Percentiles rank a stretch among this genome's conserved stretches.
phyloP scores from a whole-genome alignment of 2,888 invertebrate species.

The Chalcis sispes region DNA sequence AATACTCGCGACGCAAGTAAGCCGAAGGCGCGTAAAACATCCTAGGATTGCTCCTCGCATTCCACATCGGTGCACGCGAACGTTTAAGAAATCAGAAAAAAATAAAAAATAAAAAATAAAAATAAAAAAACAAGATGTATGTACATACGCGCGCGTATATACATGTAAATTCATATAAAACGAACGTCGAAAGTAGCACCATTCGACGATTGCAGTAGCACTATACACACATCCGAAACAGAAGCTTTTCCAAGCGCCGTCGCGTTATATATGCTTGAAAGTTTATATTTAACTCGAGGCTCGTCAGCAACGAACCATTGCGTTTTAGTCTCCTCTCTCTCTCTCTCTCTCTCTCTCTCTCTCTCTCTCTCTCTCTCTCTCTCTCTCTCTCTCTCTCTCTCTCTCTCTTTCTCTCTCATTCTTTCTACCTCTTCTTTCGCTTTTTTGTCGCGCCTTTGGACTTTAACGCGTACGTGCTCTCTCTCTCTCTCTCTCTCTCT shows the following conservation, averaged over 20 bases:
- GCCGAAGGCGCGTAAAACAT: slow-evolving; percentile 24
- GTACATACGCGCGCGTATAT: too few relatives aligned
- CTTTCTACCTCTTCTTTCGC: too few relatives aligned
- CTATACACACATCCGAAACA: background rate
- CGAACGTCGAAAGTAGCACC: too few relatives aligned
- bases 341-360: background rate
- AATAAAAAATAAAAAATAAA: too few relatives aligned
- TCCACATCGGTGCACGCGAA: background rate
- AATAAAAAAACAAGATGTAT: too few relatives aligned
- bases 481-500: too few relatives aligned
- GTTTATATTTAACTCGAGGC: slow-evolving; percentile 27
- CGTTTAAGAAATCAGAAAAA: too few relatives aligned
- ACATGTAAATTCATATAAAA: background rate
- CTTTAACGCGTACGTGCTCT: too few relatives aligned
- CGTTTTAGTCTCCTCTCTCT: background rate
- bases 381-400: too few relatives aligned
- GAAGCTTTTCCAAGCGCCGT: background rate
- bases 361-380: background rate
- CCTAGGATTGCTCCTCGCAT: slow-evolving; percentile 12
- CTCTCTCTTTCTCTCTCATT: too few relatives aligned
- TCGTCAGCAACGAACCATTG: slow-evolving; percentile 40
- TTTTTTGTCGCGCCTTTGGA: too few relatives aligned
- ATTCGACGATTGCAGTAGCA: too few relatives aligned
- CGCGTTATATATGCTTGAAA: background rate
- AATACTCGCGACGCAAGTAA: background rate